Evolutionary conservation across 2,113 vertebrate species (phyloP).

Genomic region (Prinia subflava): DNA sequence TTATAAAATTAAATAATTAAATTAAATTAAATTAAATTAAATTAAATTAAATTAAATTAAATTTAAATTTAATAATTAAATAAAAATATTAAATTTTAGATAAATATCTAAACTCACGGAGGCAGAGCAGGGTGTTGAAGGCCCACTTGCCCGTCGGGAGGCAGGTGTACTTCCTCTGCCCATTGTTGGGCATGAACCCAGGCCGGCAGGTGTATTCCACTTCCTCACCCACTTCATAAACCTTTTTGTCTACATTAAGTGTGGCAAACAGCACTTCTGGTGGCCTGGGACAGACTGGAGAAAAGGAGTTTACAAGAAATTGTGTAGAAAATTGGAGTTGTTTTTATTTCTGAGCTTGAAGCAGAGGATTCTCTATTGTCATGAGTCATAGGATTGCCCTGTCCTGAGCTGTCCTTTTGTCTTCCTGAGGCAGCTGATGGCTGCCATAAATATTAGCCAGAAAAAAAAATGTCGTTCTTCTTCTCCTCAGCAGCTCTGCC

Average conservation of each 20-base stretch:
- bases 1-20: no score
- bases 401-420: neutral
- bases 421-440: neutral
- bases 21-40: no score
- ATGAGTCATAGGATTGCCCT: fast-evolving
- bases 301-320: neutral
- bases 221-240: conserved; percentile 72
- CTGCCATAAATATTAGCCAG: neutral
- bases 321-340: neutral
- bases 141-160: conserved; percentile 74
- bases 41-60: no score
- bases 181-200: conserved; percentile 67
- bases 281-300: conserved; percentile 80
- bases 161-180: conserved; percentile 76
- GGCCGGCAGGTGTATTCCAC: conserved; percentile 71
- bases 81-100: no score
- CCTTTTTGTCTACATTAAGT: conserved; percentile 48
- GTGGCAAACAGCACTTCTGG: conserved; percentile 57
- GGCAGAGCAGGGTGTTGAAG: conserved; percentile 72
- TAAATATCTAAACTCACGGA: no score
- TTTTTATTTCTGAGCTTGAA: neutral
- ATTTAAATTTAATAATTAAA: no score
- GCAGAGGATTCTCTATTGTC: neutral
- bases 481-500: neutral
- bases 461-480: neutral